Percentiles rank a stretch among this genome's conserved stretches.
Evolutionary conservation across 2,113 vertebrate genomes (phyloP).

Genomic region (Merops nubicus): DNA sequence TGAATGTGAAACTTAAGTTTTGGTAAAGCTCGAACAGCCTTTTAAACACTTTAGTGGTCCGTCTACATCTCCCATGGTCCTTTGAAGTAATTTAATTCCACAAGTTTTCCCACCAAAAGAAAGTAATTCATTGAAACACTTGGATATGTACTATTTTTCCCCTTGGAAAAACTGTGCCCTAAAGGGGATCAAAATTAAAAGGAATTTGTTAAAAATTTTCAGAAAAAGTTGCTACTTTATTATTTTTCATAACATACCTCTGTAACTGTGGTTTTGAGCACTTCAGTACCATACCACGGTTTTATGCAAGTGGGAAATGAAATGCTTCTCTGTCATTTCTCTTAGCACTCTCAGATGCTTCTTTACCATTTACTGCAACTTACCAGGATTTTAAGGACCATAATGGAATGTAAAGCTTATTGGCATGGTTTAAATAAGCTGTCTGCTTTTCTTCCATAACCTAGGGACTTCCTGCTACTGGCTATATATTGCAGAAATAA

Average conservation of each 20-base stretch:
- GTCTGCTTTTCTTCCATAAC: background rate
- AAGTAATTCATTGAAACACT: background rate
- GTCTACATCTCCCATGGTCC: background rate
- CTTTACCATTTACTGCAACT: background rate
- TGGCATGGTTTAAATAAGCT: background rate
- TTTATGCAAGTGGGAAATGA: background rate
- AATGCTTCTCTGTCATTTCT: conserved; percentile 1
- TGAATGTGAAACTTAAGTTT: background rate
- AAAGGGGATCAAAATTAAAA: background rate
- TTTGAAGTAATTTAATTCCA: background rate
- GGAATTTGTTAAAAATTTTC: background rate
- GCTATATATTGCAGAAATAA: background rate
- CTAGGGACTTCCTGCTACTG: background rate
- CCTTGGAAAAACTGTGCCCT: background rate
- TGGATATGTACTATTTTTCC: background rate
- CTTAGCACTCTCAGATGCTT: background rate
- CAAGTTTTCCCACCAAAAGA: background rate
- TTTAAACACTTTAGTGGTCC: background rate
- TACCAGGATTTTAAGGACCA: background rate
- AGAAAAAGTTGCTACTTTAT: background rate
- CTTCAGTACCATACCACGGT: background rate
- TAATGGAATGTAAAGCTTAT: background rate
- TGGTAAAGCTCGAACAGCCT: background rate
- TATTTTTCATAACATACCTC: background rate
- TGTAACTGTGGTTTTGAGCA: background rate